Base-by-base conservation (phyloP, 1,140 invertebrate genomes). In the Oncopodura yosiiana region DNA sequence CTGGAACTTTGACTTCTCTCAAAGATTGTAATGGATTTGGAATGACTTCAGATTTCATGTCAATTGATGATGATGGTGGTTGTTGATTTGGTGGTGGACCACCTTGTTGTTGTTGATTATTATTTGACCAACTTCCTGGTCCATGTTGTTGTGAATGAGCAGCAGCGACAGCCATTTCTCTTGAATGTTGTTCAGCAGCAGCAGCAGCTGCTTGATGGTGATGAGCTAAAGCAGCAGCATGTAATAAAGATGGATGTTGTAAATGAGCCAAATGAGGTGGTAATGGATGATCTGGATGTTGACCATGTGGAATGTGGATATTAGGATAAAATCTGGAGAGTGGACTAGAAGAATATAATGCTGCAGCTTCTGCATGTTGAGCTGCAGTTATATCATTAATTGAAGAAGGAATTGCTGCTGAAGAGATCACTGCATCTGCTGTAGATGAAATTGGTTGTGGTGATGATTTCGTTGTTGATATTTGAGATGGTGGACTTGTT, bases 1-100 rank as follows among this genome's bases (percentile, higher is more conserved):
- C 84, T 32, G 83, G 83, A 3, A 86, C 82, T 74, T 86, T 86
- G 0, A 87, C 83, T 67, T 86, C 83, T 65, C 84, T 84, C 2
- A 86, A 68, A 61, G 82, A 84, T 64, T 86, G 83, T 34, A 86
- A 64, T 4, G 83, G 84, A 55, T 65, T 61, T 46, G 56, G 59
- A 41, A 60, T 51, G 26, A 62, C 46, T 74, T 86, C 83, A 8
- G 77, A 81, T 68, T 87, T 87, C 19, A 86, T 83, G 67, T 87
- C 85, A 42, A 84, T 70, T 68, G 85, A 64, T 49, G 6, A 65
- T n/a, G n/a, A 63, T 8, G 65, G 61, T 49, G 53, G 51, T 74
- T 32, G 72, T 12, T 71, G 65, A 18, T 39, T 6, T 11, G 2
- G 43, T 19, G 43, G 45, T 8, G 53, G 45, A 21, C 41, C 44